Evolutionary conservation across 2,888 invertebrate species (phyloP).

Genomic region (Meteorus cinctellus): DNA sequence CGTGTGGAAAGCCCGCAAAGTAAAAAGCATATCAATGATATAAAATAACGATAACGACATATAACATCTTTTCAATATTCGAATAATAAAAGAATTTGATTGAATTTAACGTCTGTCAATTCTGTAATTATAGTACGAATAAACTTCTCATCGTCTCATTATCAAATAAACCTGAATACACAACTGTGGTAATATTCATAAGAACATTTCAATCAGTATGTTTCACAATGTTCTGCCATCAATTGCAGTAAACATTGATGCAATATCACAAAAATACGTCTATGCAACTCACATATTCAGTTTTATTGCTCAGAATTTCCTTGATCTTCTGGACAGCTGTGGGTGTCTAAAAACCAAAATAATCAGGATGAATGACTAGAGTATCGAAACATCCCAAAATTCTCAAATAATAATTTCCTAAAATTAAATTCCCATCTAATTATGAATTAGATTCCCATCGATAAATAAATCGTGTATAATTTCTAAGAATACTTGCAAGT

Average conservation of each 20-base stretch:
- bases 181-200: not conserved
- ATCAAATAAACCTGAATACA: not conserved
- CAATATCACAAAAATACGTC: not conserved
- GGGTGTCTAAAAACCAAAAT: constrained; percentile 79
- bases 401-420: constrained; percentile 23
- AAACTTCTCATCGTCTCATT: not conserved
- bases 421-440: not conserved
- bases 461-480: not conserved
- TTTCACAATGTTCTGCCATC: constrained; percentile 10
- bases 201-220: constrained; percentile 2
- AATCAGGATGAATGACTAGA: constrained; percentile 45
- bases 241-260: constrained; percentile 20
- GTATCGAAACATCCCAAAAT: constrained; percentile 26
- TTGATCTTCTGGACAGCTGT: constrained; percentile 90
- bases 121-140: too few relatives aligned
- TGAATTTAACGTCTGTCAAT: not conserved
- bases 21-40: too few relatives aligned
- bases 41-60: too few relatives aligned
- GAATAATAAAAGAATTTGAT: too few relatives aligned
- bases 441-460: not conserved
- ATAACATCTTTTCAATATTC: too few relatives aligned
- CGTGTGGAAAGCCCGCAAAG: not conserved
- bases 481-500: constrained; percentile 74
- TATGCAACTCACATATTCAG: constrained; percentile 77
- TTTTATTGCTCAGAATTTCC: constrained; percentile 83